Percentiles rank a stretch among this genome's conserved stretches.
phyloP scores from a whole-genome alignment of 2,888 invertebrate genomes.

The Fabriciana adippe region DNA sequence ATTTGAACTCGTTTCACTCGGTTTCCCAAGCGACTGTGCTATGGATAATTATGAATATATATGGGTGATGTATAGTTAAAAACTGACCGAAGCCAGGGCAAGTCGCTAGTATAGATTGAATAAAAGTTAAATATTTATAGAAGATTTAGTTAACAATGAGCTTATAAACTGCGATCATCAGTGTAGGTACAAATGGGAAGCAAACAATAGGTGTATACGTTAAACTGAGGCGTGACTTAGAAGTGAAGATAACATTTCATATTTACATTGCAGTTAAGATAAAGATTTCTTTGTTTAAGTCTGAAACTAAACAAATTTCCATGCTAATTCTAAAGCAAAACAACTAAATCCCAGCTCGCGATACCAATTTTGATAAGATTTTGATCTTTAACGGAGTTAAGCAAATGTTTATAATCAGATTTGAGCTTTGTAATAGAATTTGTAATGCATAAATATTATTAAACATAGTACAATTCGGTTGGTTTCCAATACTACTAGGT shows the following conservation, averaged over 20 bases:
- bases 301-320: slow-evolving; percentile 20
- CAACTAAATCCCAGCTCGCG: slow-evolving; percentile 9
- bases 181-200: slow-evolving; percentile 15
- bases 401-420: slow-evolving; percentile 5
- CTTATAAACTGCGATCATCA: slow-evolving; percentile 22
- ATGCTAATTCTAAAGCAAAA: slow-evolving; percentile 25
- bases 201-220: slow-evolving; percentile 27
- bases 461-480: too few species aligned
- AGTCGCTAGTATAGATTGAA: slow-evolving; percentile 3
- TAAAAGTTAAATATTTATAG: slow-evolving; percentile 14
- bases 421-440: too few species aligned
- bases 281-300: slow-evolving; percentile 30
- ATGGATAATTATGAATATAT: too few species aligned
- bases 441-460: too few species aligned
- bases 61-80: too few species aligned
- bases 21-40: too few species aligned
- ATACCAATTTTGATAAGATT: slow-evolving; percentile 11
- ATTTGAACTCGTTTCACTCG: too few species aligned
- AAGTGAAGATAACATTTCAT: slow-evolving; percentile 38
- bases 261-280: slow-evolving; percentile 39
- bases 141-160: slow-evolving; percentile 22
- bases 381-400: slow-evolving; percentile 6
- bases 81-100: too few species aligned
- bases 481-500: too few species aligned
- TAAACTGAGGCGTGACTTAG: slow-evolving; percentile 34